phyloP scores from a whole-genome alignment of 1,140 invertebrate species.

The Arion vulgaris region DNA sequence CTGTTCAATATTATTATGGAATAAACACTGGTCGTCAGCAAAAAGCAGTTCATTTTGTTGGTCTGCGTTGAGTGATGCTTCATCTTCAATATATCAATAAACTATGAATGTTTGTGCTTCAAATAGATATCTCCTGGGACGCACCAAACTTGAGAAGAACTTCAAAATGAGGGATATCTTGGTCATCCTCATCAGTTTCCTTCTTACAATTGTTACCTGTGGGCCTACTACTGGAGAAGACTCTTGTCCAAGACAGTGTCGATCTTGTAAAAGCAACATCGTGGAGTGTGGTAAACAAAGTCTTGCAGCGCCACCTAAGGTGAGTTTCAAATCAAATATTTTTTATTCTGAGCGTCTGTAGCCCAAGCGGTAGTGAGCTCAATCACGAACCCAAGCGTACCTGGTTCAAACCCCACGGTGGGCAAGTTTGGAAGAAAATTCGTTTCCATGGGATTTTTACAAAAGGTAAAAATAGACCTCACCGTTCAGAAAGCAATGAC shows the following conservation, averaged over 20 bases:
- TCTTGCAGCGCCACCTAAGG: not conserved
- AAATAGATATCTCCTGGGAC: too few species aligned
- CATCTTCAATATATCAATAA: too few species aligned
- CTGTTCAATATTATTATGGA: too few species aligned
- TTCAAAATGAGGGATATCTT: not conserved
- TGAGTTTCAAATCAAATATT: not conserved
- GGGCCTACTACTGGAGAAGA: not conserved
- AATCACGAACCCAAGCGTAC: not conserved
- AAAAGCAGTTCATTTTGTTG: too few species aligned
- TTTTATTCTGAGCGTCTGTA: too few species aligned
- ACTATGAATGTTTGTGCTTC: too few species aligned
- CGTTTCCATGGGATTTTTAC: not conserved
- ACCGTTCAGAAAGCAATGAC: too few species aligned
- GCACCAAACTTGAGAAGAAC: too few species aligned
- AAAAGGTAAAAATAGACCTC: too few species aligned
- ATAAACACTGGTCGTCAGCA: too few species aligned
- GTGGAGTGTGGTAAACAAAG: not conserved
- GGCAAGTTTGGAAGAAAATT: not conserved
- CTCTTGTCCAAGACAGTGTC: not conserved
- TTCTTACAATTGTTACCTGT: not conserved
- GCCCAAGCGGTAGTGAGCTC: too few species aligned
- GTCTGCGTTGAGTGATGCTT: too few species aligned
- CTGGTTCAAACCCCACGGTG: not conserved
- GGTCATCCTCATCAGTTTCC: not conserved
- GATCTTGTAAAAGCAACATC: not conserved